Base-by-base conservation (phyloP, 2,888 invertebrate species). In the Hirtodrosophila duncani region DNA sequence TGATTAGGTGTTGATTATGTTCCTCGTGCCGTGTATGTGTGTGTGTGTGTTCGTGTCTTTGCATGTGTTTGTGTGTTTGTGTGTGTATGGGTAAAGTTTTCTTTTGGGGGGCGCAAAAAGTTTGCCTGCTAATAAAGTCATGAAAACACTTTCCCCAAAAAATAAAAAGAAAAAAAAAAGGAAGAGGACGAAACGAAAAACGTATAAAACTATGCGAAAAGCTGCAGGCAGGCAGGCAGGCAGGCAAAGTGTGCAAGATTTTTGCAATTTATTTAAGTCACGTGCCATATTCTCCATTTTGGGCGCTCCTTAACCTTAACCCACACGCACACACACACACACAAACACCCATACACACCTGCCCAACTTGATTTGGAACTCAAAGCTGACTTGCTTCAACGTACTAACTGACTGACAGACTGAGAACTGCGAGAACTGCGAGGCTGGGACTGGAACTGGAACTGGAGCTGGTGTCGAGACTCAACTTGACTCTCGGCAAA, bases 1-100 rank as follows among this genome's bases (percentile, higher is more conserved):
- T 72, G 77, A 72, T 72, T 79, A 72, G 72, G 80, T 72, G 72
- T 79, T 79, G 80, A 72, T 72, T 72, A 72, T 71, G 80, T 79
- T 23, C 23, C 36, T 14, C 13, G 5, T 14, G 1, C 38, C 13
- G n/a, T 14, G 7, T 21, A 20, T n/a, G 10, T 8, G 14, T 2
- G n/a, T 8, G 11, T 11, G 23, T 4, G 14, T 11, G 10, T 17
- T 9, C 5, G 8, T 34, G 18, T n/a, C 9, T 18, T 6, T 34
- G 4, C n/a, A 7, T 1, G 7, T 20, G 17, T 5, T 11, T 16
- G 3, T 16, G 48, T 53, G 51, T 67, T 46, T 48, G 13, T 36
- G 7, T 34, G 13, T 36, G 34, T 38, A 34, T 46, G 46, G 16
- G 34, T 5, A 14, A 37, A 37, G 21, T n/a, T 37, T 45, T 30